Base-by-base conservation (phyloP, 2,888 invertebrate genomes). In the Aporophyla lueneburgensis region DNA sequence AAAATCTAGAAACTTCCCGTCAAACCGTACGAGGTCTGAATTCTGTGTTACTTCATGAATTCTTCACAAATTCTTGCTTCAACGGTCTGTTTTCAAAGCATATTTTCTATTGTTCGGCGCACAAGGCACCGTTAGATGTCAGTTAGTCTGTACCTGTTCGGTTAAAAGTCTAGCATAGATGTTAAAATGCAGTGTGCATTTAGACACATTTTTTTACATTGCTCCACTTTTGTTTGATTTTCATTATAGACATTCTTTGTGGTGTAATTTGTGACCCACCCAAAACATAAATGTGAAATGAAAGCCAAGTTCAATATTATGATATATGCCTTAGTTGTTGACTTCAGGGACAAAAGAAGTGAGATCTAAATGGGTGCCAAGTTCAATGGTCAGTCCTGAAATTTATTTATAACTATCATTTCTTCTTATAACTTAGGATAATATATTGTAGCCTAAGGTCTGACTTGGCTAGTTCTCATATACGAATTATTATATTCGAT, bases 11-110 rank as follows among this genome's bases (percentile, higher is more conserved):
- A 69, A 75, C 24, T 80, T 74, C 53, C 43, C 5, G 21, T 53
- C 46, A 62, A 68, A 71, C 49, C 58, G 70, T 70, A 63, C 72
- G 67, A 58, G 56, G 63, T 71, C 67, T 68, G 67, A 84, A 80
- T 73, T 71, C 71, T 33, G 40, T 53, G 75, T 62, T 66, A 73
- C 71, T 81, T 83, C 66, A 81, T 74, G 77, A 85, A 85, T 81
- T 77, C 77, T 81, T 83, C 59, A 71, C 71, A 72, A 75, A 73
- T 58, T 59, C 58, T 62, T 12, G 68, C 56, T 59, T 58, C 66
- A 58, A 53, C 43, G 43, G 59, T 51, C 21, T 67, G 71, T 76
- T 84, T 70, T 73, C 81, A 81, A 85, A 85, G 83, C 71, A 80
- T 76, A 74, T 81, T 77, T 85, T 77, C 74, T 84, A 63, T 76